phyloP scores from a whole-genome alignment of 1,140 invertebrate genomes.

The Himalopsyche phryganea region DNA sequence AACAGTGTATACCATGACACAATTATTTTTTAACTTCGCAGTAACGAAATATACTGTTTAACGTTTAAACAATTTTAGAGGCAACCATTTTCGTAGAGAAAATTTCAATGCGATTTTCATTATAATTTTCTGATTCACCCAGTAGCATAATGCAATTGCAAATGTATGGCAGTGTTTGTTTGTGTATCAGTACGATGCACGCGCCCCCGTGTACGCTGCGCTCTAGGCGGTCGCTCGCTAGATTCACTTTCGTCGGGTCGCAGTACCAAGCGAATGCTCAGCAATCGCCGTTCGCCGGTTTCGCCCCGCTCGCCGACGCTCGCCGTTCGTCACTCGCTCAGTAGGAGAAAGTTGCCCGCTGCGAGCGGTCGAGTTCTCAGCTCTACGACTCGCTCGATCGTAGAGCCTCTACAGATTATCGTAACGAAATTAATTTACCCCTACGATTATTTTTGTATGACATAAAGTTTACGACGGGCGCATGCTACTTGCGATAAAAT shows the following conservation, averaged over 20 bases:
- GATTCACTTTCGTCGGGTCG: slow-evolving; percentile 33
- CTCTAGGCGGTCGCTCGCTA: slow-evolving; percentile 7
- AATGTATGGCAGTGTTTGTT: too few species aligned
- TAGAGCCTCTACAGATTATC: slow-evolving; percentile 12
- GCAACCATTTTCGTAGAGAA: too few species aligned
- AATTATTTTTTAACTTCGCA: too few species aligned
- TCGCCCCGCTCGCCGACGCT: not conserved
- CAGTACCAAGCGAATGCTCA: not conserved
- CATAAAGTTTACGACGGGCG: not conserved
- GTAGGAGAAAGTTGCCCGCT: slow-evolving; percentile 37
- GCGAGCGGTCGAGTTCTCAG: slow-evolving; percentile 39
- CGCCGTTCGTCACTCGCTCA: slow-evolving; percentile 29
- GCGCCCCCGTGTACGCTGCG: slow-evolving; percentile 2
- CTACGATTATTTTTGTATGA: not conserved
- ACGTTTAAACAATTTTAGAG: too few species aligned
- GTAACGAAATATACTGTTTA: too few species aligned
- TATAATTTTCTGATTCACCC: too few species aligned
- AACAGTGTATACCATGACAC: too few species aligned
- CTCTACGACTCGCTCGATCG: slow-evolving; percentile 23
- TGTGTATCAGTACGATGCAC: slow-evolving; percentile 1
- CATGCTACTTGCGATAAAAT: too few species aligned
- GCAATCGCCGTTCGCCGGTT: slow-evolving; percentile 20
- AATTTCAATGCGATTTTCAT: too few species aligned
- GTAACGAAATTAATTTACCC: slow-evolving; percentile 1
- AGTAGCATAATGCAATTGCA: too few species aligned